Base-by-base conservation (phyloP, 2,797 vertebrate species). In the Spinus olivaceus region DNA sequence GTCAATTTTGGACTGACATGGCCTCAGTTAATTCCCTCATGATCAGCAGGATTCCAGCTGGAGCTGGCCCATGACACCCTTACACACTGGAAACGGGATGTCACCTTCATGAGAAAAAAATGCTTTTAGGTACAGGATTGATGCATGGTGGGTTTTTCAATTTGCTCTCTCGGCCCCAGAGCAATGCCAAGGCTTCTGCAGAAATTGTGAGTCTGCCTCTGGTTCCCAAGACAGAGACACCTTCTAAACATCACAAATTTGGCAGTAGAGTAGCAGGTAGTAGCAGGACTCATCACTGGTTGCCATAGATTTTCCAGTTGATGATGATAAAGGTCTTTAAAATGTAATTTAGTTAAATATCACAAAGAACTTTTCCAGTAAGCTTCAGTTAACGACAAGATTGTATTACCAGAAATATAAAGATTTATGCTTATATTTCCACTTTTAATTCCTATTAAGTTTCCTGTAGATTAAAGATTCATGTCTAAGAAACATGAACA, bases 291-390 rank as follows among this genome's bases (percentile, higher is more conserved):
- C 71, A 93, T 54, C 27, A 2, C 3, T 50, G 79, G 66, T 41
- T 85, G 76, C 83, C 78, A 49, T 59, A 92, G 88, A 86, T 93
- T 97, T 97, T 92, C 81, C 79, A 91, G 61, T 12, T 82, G 66
- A 20, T 87, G 77, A 50, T 60, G 70, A 59, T 32, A 86, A 92
- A 95, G 65, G 57, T 59, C 84, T 95, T 95, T 92, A 90, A 94
- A 90, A 87, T 74, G 47, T 84, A 95, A 94, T 93, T 82, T 44
- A 92, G 80, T 95, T 92, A 96, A 96, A 95, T 92, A 91, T 74
- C 92, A 73, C 76, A 47, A 84, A 94, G 90, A 63, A 92, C 64
- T 94, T 94, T 93, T 92, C 89, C 82, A 71, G 81, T 96, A 91
- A 96, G 74, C 78, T 6, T 6, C 74, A 81, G 73, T 85, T 71